Conservation (phyloP, 2,113 vertebrate species). For the Sceloporus tristichus region DNA sequence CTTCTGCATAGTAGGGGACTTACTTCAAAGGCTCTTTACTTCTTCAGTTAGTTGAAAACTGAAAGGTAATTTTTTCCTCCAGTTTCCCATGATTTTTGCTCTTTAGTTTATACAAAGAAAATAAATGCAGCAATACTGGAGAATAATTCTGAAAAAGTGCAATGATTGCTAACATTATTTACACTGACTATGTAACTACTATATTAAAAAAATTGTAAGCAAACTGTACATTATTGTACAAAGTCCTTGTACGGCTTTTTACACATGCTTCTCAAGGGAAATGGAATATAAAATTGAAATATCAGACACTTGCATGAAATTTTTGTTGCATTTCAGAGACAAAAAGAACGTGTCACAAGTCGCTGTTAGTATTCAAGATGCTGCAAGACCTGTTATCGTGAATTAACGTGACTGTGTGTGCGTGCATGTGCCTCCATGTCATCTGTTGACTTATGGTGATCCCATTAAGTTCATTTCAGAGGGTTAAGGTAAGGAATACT, state of each 20-base stretch:
- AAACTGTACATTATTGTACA: background rate
- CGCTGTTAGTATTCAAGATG: too few species aligned
- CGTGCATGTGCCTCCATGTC: too few species aligned
- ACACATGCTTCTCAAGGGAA: background rate
- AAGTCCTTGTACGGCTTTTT: background rate
- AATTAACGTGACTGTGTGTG: too few species aligned
- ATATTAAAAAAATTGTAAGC: background rate
- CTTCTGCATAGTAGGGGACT: background rate
- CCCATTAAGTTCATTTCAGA: too few species aligned
- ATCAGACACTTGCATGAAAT: too few species aligned
- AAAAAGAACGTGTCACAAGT: too few species aligned
- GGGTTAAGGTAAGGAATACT: too few species aligned
- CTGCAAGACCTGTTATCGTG: too few species aligned
- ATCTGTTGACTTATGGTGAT: too few species aligned
- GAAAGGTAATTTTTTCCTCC: background rate
- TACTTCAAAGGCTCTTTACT: constrained; percentile 9
- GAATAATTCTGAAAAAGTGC: background rate
- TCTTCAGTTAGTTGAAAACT: background rate
- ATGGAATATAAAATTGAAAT: too few species aligned
- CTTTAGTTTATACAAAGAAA: background rate
- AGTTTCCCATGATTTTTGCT: background rate
- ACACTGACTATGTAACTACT: background rate
- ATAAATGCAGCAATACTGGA: background rate
- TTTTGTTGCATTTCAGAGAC: too few species aligned
- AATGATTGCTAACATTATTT: background rate